phyloP scores from a whole-genome alignment of 1,140 invertebrate species.

The Lordiphosa stackelbergi region DNA sequence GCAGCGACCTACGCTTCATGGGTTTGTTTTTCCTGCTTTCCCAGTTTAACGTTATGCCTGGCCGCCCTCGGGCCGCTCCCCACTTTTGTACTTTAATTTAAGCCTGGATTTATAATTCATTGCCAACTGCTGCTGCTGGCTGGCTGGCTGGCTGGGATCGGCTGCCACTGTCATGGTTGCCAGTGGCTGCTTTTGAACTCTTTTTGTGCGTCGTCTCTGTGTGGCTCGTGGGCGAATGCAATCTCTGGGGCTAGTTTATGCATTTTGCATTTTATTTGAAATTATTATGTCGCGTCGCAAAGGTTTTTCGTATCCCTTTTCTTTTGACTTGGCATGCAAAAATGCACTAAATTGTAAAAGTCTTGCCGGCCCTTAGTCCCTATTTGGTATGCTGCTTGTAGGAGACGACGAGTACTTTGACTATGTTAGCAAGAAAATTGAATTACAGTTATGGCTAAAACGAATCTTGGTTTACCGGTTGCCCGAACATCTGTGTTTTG shows the following conservation, averaged over 20 bases:
- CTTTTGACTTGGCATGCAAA: constrained; percentile 24
- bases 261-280: constrained; percentile 75
- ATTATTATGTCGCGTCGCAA: constrained; percentile 71
- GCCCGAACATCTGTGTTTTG: no score
- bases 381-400: no score
- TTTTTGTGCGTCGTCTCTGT: constrained; percentile 23
- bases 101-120: constrained; percentile 75
- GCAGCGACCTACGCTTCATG: constrained; percentile 49
- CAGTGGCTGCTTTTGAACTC: constrained; percentile 8
- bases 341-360: constrained; percentile 32
- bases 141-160: constrained; percentile 25
- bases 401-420: no score
- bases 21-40: constrained; percentile 33
- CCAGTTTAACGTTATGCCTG: constrained; percentile 2
- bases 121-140: constrained; percentile 46
- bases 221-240: constrained; percentile 48
- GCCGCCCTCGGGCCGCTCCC: constrained; percentile 21
- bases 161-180: constrained; percentile 23
- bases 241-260: constrained; percentile 57
- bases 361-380: constrained; percentile 4
- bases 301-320: constrained; percentile 7
- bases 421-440: no score
- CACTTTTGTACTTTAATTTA: constrained; percentile 64
- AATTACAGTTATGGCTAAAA: no score
- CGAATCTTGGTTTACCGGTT: no score